Base-by-base conservation (phyloP, 1,140 invertebrate species). In the Drosophila suzukii region DNA sequence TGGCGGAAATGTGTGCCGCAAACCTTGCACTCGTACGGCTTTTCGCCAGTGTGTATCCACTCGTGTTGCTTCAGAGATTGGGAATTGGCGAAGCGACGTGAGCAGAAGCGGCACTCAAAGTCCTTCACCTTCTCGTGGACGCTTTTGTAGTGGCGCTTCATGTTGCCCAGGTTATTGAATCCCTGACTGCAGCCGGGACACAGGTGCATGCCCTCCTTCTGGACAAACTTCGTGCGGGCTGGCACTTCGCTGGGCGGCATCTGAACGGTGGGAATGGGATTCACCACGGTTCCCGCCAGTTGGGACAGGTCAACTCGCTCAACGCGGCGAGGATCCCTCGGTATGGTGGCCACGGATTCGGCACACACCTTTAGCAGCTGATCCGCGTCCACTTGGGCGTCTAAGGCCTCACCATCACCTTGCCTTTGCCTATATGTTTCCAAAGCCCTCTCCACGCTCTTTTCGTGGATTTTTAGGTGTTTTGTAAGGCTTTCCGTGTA, bases 31-130 rank as follows among this genome's bases (percentile, higher is more conserved):
- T 78, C 84, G 53, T 91, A 80, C 0, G 91, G 91, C 39, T 91
- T 92, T 41, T 92, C 91, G 0, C 95, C 95, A 34, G 91, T 92
- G n/a, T 92, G 91, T 11, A 90, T 92, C 91, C 91, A 92, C 51
- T 92, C 90, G 65, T 92, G 91, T 32, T 92, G 91, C 56, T 92
- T 92, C 1, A 91, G 50, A 0, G 91, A 91, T 30, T 92, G 91
- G 0, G 91, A 91, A 57, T 92, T 92, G 8, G 91, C 91, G 44
- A 92, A 92, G 6, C 86, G 81, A 3, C 81, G 79, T 1, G 85
- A 59, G 61, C 91, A 92, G 58, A 72, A 92, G n/a, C 90, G 78
- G 49, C 91, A 92, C 30, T 86, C 85, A 30, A 91, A 92, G 30
- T 92, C 90, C 61, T 91, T 92, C 6, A 92, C 86, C 51, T 91